Conservation (phyloP, 2,113 vertebrate genomes). For the Pampusana beccarii region DNA sequence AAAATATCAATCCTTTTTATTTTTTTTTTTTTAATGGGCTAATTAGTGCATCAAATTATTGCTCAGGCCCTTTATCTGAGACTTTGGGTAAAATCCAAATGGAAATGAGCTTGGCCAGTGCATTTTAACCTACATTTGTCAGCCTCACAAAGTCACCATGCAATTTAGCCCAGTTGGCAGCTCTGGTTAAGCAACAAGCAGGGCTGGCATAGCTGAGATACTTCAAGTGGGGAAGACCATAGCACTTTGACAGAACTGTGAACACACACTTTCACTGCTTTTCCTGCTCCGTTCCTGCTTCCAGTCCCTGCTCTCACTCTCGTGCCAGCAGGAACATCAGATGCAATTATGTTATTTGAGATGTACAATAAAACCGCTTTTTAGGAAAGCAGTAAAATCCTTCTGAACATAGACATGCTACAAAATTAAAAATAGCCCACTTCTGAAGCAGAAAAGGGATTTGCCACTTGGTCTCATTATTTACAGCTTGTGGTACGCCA, state of each 20-base stretch:
- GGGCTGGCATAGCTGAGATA: constrained; percentile 42
- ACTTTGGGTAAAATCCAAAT: constrained; percentile 62
- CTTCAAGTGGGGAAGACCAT: background rate
- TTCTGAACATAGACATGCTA: background rate
- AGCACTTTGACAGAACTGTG: background rate
- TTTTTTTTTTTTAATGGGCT: background rate
- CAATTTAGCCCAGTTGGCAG: constrained; percentile 61
- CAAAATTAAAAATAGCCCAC: background rate
- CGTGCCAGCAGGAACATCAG: background rate
- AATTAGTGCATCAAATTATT: constrained; percentile 56
- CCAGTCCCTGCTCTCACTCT: background rate
- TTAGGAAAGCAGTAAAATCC: background rate
- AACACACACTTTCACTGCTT: fast-evolving
- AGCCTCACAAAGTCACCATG: constrained; percentile 28
- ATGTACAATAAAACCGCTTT: background rate
- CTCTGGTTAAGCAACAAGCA: background rate
- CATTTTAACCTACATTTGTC: constrained; percentile 68
- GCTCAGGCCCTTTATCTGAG: constrained; percentile 27
- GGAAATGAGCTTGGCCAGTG: constrained; percentile 53
- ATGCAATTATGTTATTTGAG: background rate
- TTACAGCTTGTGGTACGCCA: background rate
- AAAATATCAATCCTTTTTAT: constrained; percentile 7
- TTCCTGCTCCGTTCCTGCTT: fast-evolving
- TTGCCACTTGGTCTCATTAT: fast-evolving
- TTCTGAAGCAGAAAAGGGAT: background rate